These are phyloP conservation scores for Acanthis flammea DNA, from an alignment of 2,797 vertebrate species.

Conservation along the genomic window DNA sequence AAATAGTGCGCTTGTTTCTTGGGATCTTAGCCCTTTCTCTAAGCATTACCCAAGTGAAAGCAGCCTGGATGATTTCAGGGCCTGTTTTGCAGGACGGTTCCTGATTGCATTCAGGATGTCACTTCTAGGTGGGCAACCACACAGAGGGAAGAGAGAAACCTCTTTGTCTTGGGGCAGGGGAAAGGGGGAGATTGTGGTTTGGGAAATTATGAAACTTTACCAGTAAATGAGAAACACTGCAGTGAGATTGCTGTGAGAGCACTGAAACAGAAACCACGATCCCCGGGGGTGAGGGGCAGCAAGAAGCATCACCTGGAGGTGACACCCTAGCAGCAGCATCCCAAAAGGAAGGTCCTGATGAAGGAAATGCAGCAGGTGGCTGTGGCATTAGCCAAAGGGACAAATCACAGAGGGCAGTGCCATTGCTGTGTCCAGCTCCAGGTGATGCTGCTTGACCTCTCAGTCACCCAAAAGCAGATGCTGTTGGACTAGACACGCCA, in stretches of 20 bases:
- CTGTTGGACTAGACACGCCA: not conserved
- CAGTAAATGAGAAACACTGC: not conserved
- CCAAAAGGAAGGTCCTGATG: not conserved
- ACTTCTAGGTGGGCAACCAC: not conserved
- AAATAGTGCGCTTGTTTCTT: conserved; percentile 51
- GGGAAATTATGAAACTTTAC: not conserved
- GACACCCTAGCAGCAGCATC: not conserved
- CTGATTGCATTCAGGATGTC: rapidly evolving
- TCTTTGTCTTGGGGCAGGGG: not conserved
- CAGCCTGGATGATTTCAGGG: not conserved
- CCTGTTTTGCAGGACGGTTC: not conserved
- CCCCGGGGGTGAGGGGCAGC: rapidly evolving
- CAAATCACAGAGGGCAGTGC: not conserved
- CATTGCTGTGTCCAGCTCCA: not conserved
- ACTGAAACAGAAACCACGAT: rapidly evolving
- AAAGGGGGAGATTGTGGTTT: not conserved
- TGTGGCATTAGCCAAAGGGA: not conserved
- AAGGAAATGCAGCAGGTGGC: not conserved
- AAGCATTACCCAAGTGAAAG: not conserved
- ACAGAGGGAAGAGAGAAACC: not conserved
- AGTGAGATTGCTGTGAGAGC: not conserved
- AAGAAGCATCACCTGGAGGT: not conserved
- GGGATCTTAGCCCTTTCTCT: not conserved
- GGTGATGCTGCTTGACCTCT: rapidly evolving
- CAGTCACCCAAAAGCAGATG: not conserved